Conservation (phyloP, 2,113 vertebrate genomes). For the Athene noctua region DNA sequence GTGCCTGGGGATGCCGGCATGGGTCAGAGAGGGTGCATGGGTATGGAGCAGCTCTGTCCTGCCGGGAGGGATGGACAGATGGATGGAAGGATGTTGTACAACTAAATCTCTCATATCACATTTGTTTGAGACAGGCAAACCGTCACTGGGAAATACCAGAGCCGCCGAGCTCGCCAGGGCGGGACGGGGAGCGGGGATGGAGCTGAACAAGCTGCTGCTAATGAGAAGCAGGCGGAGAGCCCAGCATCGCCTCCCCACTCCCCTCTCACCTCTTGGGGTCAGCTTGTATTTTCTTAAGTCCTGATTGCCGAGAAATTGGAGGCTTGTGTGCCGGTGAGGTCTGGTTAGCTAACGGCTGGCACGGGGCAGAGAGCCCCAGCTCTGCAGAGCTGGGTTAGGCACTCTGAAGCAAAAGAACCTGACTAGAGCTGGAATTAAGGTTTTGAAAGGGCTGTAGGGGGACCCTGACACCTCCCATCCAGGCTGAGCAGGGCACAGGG, state of each 20-base stretch:
- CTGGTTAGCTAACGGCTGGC: neutral
- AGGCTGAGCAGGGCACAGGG: neutral
- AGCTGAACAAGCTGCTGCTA: conserved; percentile 3
- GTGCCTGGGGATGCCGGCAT: accelerated
- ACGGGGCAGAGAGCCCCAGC: neutral
- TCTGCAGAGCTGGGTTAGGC: accelerated
- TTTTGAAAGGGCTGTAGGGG: neutral
- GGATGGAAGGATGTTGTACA: neutral
- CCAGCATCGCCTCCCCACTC: accelerated
- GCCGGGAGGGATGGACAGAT: accelerated
- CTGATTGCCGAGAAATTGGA: conserved; percentile 62
- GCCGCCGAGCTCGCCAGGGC: neutral
- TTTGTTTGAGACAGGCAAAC: neutral
- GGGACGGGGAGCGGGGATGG: neutral
- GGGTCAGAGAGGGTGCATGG: neutral
- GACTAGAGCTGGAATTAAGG: neutral
- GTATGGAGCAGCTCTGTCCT: neutral
- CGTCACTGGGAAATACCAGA: neutral
- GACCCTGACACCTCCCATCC: neutral
- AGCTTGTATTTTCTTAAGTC: conserved; percentile 50
- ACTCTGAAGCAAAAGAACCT: neutral
- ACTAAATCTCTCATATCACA: neutral
- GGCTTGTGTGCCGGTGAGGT: neutral
- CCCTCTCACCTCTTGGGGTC: conserved; percentile 34
- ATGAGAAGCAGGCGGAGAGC: conserved; percentile 55